Base-by-base conservation (phyloP, 2,797 vertebrate genomes). In the Sebastes ruberrimus region DNA sequence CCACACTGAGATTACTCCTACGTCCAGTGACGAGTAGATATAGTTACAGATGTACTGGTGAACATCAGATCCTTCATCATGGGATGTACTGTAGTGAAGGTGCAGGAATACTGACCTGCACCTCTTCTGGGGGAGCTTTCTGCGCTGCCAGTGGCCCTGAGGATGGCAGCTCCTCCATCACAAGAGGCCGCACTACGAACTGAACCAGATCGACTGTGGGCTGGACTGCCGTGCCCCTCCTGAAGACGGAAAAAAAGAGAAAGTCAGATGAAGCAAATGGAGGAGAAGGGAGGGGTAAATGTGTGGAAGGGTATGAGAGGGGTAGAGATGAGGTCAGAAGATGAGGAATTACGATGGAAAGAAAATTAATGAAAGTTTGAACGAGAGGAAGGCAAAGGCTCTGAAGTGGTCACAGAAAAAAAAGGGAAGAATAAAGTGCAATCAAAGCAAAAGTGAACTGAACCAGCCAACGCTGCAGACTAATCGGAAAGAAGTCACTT, bases 181-280 rank as follows among this genome's bases (percentile, higher is more conserved):
- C 89, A 94, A 80, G 76, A 81, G 25, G 83, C 33, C 71, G 59
- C 83, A 0, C 86, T 94, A 81, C 88, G 0, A 93, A 94, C 62
- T 0, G 89, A 95, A 91, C 93, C 95, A 80, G 89, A 94, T 92
- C 95, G 91, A 93, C 96, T 94, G 86, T 96, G 94, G 76, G 88
- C 92, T 74, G 95, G 95, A 88, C 96, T 96, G 93, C 88, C 83
- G 42, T 81, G 87, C 74, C 89, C 94, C 89, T 96, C 91, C 96
- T 97, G 93, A 91, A 28, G 60, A 72, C 61, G 8, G 18, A 61
- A n/a, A 72, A 33, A 13, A 64, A 57, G 25, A 33, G 13, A 35
- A 9, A 55, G 13, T 62, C 22, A 72, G 5, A 60, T 62, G 3
- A 66, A 56, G 33, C 52, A 18, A 66, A 56, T 56, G 7, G 23